phyloP scores from a whole-genome alignment of 2,113 vertebrate genomes.

The Paratilapia polleni region DNA sequence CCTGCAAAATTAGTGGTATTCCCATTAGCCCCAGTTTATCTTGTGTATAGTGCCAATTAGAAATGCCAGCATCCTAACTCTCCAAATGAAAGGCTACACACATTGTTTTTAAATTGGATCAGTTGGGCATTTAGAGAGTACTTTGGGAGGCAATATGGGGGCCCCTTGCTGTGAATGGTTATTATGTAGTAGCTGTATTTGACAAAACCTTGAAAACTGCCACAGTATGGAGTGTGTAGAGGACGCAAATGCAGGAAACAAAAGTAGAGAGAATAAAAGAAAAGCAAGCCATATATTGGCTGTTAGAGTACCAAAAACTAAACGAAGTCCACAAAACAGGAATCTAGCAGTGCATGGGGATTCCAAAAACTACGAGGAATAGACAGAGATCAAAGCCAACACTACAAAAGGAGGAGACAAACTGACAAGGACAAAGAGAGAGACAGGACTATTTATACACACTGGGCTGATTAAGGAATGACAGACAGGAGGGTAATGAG shows the following conservation, averaged over 20 bases:
- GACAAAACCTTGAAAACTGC: background rate
- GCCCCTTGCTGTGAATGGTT: background rate
- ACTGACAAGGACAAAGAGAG: too few species aligned
- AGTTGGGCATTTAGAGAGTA: background rate
- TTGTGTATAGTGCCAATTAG: background rate
- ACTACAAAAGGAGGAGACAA: too few species aligned
- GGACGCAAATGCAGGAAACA: background rate
- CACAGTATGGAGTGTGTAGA: background rate
- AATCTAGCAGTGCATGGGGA: too few species aligned
- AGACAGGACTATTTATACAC: too few species aligned
- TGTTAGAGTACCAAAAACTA: background rate
- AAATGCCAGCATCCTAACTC: background rate
- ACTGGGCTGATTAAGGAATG: too few species aligned
- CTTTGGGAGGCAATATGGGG: background rate
- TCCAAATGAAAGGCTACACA: background rate
- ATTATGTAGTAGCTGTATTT: slow-evolving; percentile 1
- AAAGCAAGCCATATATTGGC: background rate
- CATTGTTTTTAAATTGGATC: background rate
- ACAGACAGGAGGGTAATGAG: too few species aligned
- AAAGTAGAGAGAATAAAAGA: background rate
- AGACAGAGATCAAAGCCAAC: too few species aligned
- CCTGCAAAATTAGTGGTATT: too few species aligned
- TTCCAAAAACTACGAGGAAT: too few species aligned
- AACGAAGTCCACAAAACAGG: background rate
- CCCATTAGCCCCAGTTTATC: too few species aligned